Evolutionary conservation across 1,140 invertebrate species (phyloP).

Genomic region (Mya arenaria): DNA sequence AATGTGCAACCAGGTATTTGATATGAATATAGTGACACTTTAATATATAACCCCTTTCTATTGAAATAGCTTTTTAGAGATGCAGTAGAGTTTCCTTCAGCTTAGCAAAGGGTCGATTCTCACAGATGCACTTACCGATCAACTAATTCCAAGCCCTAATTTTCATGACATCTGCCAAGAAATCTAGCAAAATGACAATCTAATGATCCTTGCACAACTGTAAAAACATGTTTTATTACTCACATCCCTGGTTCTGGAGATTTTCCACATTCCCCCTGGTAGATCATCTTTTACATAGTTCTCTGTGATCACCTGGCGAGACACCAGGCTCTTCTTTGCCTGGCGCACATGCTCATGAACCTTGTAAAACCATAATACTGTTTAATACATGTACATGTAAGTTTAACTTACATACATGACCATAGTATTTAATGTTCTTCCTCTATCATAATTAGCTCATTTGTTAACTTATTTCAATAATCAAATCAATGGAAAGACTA

Average conservation of each 20-base stretch:
- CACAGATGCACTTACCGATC: too few species aligned
- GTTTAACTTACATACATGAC: background rate
- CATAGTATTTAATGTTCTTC: background rate
- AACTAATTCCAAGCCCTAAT: too few species aligned
- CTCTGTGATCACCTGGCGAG: slow-evolving; percentile 65
- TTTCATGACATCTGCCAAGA: too few species aligned
- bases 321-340: slow-evolving; percentile 69
- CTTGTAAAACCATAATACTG: slow-evolving; percentile 55
- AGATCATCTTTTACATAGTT: slow-evolving; percentile 64
- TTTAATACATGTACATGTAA: background rate
- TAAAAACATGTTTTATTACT: too few species aligned
- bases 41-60: too few species aligned
- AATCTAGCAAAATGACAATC: too few species aligned
- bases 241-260: slow-evolving; percentile 69
- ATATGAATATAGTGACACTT: too few species aligned
- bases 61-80: too few species aligned
- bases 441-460: background rate
- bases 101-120: too few species aligned
- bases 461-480: background rate
- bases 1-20: too few species aligned
- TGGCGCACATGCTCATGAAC: slow-evolving; percentile 67
- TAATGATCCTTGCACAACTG: too few species aligned
- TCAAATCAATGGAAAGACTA: background rate
- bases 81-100: too few species aligned
- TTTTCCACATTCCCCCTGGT: slow-evolving; percentile 69